Conservation (phyloP, 2,797 vertebrate species). For the Gastrophryne carolinensis region DNA sequence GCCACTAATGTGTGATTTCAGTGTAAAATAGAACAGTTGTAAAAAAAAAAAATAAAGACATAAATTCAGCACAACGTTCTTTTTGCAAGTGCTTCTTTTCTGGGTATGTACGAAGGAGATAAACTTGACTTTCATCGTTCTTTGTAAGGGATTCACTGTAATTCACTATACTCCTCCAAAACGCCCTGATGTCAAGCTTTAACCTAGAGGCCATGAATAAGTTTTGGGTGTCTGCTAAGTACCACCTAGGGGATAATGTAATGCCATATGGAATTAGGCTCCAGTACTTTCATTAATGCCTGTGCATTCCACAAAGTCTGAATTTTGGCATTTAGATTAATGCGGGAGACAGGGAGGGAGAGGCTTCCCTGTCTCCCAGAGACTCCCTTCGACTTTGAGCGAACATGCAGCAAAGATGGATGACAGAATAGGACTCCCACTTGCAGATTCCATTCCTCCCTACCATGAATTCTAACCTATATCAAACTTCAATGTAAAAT, state of each 20-base stretch:
- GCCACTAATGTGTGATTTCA: not conserved
- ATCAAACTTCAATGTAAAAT: slow-evolving; percentile 51
- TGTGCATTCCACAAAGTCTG: slow-evolving; percentile 62
- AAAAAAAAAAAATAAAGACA: not conserved
- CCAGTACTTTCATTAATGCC: slow-evolving; percentile 60
- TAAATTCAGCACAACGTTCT: not conserved
- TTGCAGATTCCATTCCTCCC: slow-evolving; percentile 49
- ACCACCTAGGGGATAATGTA: slow-evolving; percentile 67
- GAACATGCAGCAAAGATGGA: slow-evolving; percentile 53
- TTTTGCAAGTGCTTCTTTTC: not conserved
- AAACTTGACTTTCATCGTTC: slow-evolving; percentile 35
- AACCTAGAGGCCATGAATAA: slow-evolving; percentile 60
- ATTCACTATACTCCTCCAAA: slow-evolving; percentile 39
- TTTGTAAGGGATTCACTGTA: slow-evolving; percentile 16
- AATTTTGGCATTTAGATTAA: slow-evolving; percentile 64
- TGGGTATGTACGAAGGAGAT: slow-evolving; percentile 20
- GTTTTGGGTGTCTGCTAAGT: slow-evolving; percentile 56
- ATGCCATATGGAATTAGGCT: slow-evolving; percentile 67
- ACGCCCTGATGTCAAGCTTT: slow-evolving; percentile 58
- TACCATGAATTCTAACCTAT: slow-evolving; percentile 33
- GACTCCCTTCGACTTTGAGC: slow-evolving; percentile 54
- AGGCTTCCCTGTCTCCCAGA: slow-evolving; percentile 55
- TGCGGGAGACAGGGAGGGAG: slow-evolving; percentile 65
- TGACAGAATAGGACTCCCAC: slow-evolving; percentile 58
- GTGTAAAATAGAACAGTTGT: slow-evolving; percentile 5